These are phyloP conservation scores for Eupithecia abbreviata DNA, from an alignment of 2,888 invertebrate genomes.

Conservation along the genomic window DNA sequence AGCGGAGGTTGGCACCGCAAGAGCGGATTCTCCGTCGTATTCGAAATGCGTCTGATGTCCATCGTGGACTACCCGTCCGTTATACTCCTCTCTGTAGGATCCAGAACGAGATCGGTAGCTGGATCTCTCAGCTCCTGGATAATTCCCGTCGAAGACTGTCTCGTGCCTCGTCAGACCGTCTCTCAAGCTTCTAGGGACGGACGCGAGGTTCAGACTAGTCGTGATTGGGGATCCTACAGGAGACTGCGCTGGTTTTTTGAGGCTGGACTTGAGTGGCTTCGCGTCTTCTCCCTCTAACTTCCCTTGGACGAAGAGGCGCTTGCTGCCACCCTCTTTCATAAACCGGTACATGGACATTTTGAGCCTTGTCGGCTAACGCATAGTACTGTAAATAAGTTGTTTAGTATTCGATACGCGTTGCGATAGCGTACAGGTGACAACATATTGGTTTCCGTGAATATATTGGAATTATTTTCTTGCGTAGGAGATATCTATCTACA, in stretches of 20 bases:
- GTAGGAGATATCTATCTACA: not conserved
- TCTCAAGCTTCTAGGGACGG: constrained; percentile 80
- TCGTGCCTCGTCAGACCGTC: constrained; percentile 80
- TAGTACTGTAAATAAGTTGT: constrained; percentile 66
- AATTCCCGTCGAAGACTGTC: constrained; percentile 79
- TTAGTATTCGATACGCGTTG: constrained; percentile 74
- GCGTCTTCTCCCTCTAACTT: constrained; percentile 86
- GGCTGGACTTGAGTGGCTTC: constrained; percentile 80
- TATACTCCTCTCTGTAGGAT: constrained; percentile 76
- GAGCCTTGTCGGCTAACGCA: constrained; percentile 69
- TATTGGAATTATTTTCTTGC: constrained; percentile 7
- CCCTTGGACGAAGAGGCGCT: constrained; percentile 90
- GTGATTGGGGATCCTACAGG: constrained; percentile 86
- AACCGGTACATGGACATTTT: constrained; percentile 91
- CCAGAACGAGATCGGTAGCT: constrained; percentile 73
- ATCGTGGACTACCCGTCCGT: constrained; percentile 76
- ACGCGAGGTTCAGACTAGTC: constrained; percentile 84
- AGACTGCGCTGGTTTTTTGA: constrained; percentile 77
- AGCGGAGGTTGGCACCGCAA: constrained; percentile 75
- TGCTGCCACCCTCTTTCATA: constrained; percentile 87
- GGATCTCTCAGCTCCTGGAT: constrained; percentile 75
- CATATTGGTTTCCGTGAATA: constrained; percentile 38
- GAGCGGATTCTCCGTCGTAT: constrained; percentile 74
- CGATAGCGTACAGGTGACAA: constrained; percentile 47
- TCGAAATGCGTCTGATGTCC: constrained; percentile 82